Conservation (phyloP, 1,140 invertebrate genomes). For the Subanguina moxae region DNA sequence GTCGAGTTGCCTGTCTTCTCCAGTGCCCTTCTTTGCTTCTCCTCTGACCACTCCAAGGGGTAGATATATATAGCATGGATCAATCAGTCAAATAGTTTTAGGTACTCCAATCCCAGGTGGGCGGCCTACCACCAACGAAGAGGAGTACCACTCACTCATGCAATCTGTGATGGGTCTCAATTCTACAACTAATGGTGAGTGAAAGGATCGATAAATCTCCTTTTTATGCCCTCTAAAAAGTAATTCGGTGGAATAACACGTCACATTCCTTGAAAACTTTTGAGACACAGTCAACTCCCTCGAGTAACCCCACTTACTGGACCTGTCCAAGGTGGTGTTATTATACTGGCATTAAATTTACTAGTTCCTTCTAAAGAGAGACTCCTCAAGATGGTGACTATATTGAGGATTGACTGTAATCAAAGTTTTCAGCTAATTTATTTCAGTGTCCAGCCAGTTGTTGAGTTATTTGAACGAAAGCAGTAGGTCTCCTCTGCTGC, state of each 20-base stretch:
- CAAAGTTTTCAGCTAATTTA: too few relatives aligned
- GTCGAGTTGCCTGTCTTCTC: conserved; percentile 31
- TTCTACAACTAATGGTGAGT: conserved; percentile 10
- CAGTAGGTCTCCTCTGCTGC: conserved; percentile 21
- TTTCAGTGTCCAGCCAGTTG: conserved; percentile 21
- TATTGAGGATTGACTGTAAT: neutral
- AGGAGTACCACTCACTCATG: conserved; percentile 24
- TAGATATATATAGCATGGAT: neutral
- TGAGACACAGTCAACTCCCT: too few relatives aligned
- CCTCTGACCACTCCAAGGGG: conserved; percentile 29
- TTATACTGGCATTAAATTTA: too few relatives aligned
- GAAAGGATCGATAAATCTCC: too few relatives aligned
- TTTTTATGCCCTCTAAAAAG: too few relatives aligned
- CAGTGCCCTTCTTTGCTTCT: conserved; percentile 32
- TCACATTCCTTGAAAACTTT: too few relatives aligned
- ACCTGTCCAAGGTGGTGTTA: too few relatives aligned
- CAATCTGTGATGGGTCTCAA: conserved; percentile 19
- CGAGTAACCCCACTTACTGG: too few relatives aligned
- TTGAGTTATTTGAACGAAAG: conserved; percentile 40
- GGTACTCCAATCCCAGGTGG: conserved; percentile 22
- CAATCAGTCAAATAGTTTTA: neutral
- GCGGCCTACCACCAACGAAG: conserved; percentile 6
- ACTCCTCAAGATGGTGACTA: too few relatives aligned
- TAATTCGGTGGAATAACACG: too few relatives aligned
- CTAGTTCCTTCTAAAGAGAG: too few relatives aligned